phyloP scores from a whole-genome alignment of 2,113 vertebrate genomes.

The Ageneiosus marmoratus region DNA sequence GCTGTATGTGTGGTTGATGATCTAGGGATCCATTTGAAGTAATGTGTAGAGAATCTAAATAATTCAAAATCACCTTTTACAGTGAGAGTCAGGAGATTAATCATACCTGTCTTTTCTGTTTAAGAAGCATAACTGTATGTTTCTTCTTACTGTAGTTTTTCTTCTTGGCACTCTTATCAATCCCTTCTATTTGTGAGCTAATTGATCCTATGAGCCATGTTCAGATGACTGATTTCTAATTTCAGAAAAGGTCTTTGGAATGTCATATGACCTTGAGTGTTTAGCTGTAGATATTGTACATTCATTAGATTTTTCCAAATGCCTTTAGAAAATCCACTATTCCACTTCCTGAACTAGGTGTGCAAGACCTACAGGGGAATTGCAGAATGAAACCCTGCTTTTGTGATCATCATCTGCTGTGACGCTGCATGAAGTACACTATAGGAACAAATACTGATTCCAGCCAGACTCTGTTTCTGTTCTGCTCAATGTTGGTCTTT shows the following conservation, averaged over 20 bases:
- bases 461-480: not conserved
- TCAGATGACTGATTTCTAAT: not conserved
- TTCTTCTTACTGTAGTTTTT: not conserved
- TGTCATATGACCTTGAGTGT: not conserved
- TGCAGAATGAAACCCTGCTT: not conserved
- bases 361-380: not conserved
- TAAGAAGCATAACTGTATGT: no score
- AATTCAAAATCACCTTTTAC: not conserved
- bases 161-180: not conserved
- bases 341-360: not conserved
- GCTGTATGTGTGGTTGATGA: not conserved
- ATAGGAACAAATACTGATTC: not conserved
- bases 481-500: not conserved
- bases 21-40: not conserved
- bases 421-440: not conserved
- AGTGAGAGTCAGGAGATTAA: conserved; percentile 11
- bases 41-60: not conserved
- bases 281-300: not conserved
- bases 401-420: conserved; percentile 4
- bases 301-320: not conserved
- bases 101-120: no score
- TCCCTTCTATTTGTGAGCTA: not conserved
- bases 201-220: not conserved
- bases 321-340: not conserved
- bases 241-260: not conserved